Base-by-base conservation (phyloP, 2,797 vertebrate genomes). In the Adrianichthys oophorus region DNA sequence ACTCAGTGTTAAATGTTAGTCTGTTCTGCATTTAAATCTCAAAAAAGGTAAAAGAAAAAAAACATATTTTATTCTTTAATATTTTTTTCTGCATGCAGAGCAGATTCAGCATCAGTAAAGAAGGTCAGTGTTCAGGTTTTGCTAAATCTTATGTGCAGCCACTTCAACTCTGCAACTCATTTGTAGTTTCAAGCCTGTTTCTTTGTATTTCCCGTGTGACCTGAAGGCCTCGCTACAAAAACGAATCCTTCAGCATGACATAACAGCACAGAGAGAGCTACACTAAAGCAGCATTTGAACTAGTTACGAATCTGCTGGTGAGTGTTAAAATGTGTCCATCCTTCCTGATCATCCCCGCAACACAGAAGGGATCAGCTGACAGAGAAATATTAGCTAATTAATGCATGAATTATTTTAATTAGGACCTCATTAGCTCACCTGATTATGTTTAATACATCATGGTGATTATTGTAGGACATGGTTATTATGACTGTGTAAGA, bases 361-460 rank as follows among this genome's bases (percentile, higher is more conserved):
- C 43, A 54, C 43, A 45, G 50, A 21, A 50, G 15, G 41, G 29
- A 43, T 49, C 23, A 16, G n/a, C 62, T 68, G 73, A 70, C 51
- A 66, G 54, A 74, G 62, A 76, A 72, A 62, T 80, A 74, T 77
- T 68, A 73, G 62, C 52, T 72, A 77, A 85, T 83, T 62, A 78
- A 69, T 74, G 53, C 49, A 52, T 56, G 60, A 72, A 76, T 79
- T 76, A 72, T 60, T 59, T 49, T 72, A 79, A 85, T 83, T 61
- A 75, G 58, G 55, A 70, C 68, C 68, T 68, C 58, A 77, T 83
- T 81, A 81, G 58, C 62, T 61, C 66, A 76, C 53, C 48, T 77
- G 76, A 79, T 74, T 76, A 74, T 65, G 65, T 80, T 81, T 69
- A 75, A 82, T 80, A 60, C 59, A 65, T 78, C 62, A 64, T 56